Evolutionary conservation across 2,797 vertebrate genomes (phyloP).

Genomic region (Onychomys arenicola): DNA sequence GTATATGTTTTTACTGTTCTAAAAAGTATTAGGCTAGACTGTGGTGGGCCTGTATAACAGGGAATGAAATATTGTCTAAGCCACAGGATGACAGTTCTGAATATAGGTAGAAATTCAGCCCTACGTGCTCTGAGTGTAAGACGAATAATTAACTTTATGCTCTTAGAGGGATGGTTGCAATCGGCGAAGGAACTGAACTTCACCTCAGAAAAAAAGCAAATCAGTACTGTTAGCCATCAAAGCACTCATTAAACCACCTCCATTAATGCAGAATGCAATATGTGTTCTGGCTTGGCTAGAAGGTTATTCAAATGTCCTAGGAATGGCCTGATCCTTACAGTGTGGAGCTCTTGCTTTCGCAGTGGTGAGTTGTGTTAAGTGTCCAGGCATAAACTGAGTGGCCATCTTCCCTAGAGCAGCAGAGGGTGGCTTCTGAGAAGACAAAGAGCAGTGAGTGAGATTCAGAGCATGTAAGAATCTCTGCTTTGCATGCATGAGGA

Average conservation of each 20-base stretch:
- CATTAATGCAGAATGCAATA: slow-evolving; percentile 22
- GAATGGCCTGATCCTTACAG: slow-evolving; percentile 72
- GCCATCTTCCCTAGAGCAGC: slow-evolving; percentile 50
- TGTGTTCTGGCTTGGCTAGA: slow-evolving; percentile 46
- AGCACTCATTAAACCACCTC: slow-evolving; percentile 21
- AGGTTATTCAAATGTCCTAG: slow-evolving; percentile 61
- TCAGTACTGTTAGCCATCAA: background rate
- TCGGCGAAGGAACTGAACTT: slow-evolving; percentile 22
- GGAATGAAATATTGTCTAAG: slow-evolving; percentile 36
- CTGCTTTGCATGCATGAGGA: background rate
- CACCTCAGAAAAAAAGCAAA: slow-evolving; percentile 19
- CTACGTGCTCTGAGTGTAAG: background rate
- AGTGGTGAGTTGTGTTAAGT: slow-evolving; percentile 51
- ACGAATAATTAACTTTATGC: background rate
- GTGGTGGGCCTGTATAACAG: background rate
- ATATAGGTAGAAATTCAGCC: background rate
- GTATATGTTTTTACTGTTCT: background rate
- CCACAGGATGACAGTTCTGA: background rate
- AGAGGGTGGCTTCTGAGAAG: background rate
- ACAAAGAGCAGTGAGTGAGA: slow-evolving; percentile 35
- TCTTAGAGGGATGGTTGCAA: background rate
- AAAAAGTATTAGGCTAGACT: background rate
- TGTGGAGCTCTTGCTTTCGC: slow-evolving; percentile 65
- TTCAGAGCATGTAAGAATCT: background rate
- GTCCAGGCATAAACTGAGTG: background rate